Conservation (phyloP, 2,888 invertebrate species). For the Nemurella pictetii region DNA sequence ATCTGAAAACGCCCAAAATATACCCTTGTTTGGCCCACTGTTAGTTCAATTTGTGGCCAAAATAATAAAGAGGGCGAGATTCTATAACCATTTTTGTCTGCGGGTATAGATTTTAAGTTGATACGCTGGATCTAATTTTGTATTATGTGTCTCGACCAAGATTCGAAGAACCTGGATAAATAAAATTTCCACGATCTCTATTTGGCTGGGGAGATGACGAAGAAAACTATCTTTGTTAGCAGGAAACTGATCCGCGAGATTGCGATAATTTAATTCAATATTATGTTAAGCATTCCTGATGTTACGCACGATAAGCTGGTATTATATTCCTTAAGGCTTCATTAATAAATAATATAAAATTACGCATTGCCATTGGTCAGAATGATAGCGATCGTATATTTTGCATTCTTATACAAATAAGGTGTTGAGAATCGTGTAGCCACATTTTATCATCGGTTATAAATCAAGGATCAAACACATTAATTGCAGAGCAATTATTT, state of each 20-base stretch:
- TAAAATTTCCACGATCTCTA: background rate
- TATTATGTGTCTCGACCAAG: background rate
- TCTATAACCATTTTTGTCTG: no score
- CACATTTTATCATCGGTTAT: background rate
- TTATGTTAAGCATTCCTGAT: background rate
- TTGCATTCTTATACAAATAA: background rate
- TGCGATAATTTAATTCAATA: background rate
- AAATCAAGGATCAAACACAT: background rate
- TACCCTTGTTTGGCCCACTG: no score
- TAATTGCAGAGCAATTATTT: background rate
- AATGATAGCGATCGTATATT: background rate
- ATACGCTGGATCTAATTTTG: no score
- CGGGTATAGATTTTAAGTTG: no score
- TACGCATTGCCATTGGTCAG: background rate
- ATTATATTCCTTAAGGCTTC: background rate
- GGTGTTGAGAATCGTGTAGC: background rate
- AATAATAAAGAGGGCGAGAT: no score
- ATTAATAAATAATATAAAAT: background rate
- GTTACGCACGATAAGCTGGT: background rate
- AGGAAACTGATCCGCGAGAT: background rate
- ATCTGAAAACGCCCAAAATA: no score
- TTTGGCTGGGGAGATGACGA: background rate
- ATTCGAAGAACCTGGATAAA: background rate
- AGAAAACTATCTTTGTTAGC: background rate
- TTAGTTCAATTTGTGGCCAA: no score